These are phyloP conservation scores for Drosophila tristis DNA, from an alignment of 1,140 invertebrate species.

Conservation along the genomic window DNA sequence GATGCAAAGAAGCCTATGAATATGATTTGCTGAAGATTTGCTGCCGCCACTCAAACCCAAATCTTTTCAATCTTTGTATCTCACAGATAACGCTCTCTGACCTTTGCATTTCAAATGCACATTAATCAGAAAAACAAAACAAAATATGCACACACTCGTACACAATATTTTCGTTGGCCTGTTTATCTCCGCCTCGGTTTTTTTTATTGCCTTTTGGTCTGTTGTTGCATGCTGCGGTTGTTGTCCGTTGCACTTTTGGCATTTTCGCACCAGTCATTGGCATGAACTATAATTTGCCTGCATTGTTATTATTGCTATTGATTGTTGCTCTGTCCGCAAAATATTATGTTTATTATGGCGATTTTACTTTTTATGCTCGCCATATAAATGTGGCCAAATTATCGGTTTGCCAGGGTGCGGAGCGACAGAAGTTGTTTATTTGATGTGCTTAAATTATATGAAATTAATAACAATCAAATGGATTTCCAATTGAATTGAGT, in stretches of 20 bases:
- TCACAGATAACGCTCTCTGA: constrained; percentile 27
- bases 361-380: constrained; percentile 14
- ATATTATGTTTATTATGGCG: constrained; percentile 28
- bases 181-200: constrained; percentile 11
- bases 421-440: constrained; percentile 14
- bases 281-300: constrained; percentile 25
- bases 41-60: background rate
- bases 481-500: constrained; percentile 32
- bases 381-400: constrained; percentile 42
- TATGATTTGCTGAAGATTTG: background rate
- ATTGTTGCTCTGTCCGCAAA: constrained; percentile 24
- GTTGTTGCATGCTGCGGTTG: constrained; percentile 1
- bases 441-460: constrained; percentile 38
- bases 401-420: constrained; percentile 19
- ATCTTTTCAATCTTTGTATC: background rate
- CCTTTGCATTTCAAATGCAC: constrained; percentile 50
- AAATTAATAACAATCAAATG: constrained; percentile 45
- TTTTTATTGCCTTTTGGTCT: constrained; percentile 30
- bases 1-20: too few relatives aligned
- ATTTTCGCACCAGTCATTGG: constrained; percentile 24
- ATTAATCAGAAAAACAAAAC: constrained; percentile 38
- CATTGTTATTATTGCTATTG: constrained; percentile 44
- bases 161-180: too few relatives aligned
- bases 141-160: constrained; percentile 9
- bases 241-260: constrained; percentile 26